Evolutionary conservation across 1,140 invertebrate genomes (phyloP), one percentile per base, ranked within the genome.

Genomic region (Calephelis virginiensis): DNA sequence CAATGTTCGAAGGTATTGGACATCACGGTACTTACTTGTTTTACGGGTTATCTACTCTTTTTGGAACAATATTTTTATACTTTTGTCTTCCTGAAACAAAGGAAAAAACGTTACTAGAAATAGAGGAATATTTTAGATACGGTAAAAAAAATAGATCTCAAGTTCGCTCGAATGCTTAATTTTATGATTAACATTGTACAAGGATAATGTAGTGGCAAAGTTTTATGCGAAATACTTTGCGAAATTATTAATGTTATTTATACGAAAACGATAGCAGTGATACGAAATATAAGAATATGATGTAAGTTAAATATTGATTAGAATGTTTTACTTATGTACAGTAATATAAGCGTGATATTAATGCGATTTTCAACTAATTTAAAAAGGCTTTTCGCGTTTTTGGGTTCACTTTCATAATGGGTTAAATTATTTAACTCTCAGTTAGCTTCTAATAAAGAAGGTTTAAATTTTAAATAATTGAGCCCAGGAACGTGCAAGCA

Each of bases 31-130:
- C 93, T 1, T 95, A 95, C 82, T 92, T 93, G 73, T 87, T 95
- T 71, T 95, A 94, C 81, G 93, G 93, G 5, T 79, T 91, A 6
- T 89, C 94, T 40, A 93, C 94, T 37, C 80, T 93, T 28, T 64
- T 93, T 37, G 94, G 94, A 17, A 90, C 93, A 5, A 75, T 95
- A 64, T 93, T 94, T 69, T 83, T 94, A 47, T 92, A 89, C 48
- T 89, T 94, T 61, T 93, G 91, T 63, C 82, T 96, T 38, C 95
- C 95, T 4, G 95, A 96, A 87, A 96, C 95, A 0, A 95, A 93
- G 79, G 93, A 94, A 10, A 94, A 93, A 75, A 93, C 92, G 12
- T 83, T 95, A 53, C 91, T 95, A 64, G 94, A 96, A 84, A 94
- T 95, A 48, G 92, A 92, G 66, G 89, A 92, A 69, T 70, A 85